Conservation (phyloP, 2,888 invertebrate species). For the Altica lythri region DNA sequence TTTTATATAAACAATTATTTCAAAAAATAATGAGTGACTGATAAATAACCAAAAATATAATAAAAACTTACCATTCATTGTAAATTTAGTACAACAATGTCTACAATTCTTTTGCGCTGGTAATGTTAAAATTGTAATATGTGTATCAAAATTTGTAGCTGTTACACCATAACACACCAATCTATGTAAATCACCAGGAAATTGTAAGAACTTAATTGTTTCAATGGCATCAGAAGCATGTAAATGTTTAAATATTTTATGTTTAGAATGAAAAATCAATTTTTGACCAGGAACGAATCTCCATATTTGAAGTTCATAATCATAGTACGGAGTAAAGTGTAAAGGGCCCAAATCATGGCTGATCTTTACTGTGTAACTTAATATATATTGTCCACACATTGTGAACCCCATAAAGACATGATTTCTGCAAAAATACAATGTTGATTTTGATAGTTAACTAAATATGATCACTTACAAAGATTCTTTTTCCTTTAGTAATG, state of each 20-base stretch:
- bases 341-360: slow-evolving; percentile 40
- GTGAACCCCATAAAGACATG: slow-evolving; percentile 95
- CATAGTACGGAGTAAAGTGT: slow-evolving; percentile 44
- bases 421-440: slow-evolving; percentile 64
- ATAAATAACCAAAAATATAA: too few species aligned
- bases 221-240: slow-evolving; percentile 54
- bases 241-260: slow-evolving; percentile 53
- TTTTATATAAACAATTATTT: too few species aligned
- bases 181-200: slow-evolving; percentile 69
- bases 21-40: too few species aligned
- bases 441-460: not conserved
- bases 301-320: slow-evolving; percentile 56
- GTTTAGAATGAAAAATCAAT: slow-evolving; percentile 51
- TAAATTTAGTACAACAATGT: slow-evolving; percentile 52
- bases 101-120: slow-evolving; percentile 68
- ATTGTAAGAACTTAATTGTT: slow-evolving; percentile 71
- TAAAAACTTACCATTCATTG: too few species aligned
- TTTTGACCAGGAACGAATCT: slow-evolving; percentile 54
- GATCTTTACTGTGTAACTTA: slow-evolving; percentile 72
- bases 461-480: slow-evolving; percentile 45
- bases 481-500: slow-evolving; percentile 45
- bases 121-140: slow-evolving; percentile 69
- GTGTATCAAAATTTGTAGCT: slow-evolving; percentile 59
- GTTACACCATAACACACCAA: slow-evolving; percentile 71
- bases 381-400: slow-evolving; percentile 89